Evolutionary conservation across 2,113 vertebrate species (phyloP).

Genomic region (Notarius quadriscutis): DNA sequence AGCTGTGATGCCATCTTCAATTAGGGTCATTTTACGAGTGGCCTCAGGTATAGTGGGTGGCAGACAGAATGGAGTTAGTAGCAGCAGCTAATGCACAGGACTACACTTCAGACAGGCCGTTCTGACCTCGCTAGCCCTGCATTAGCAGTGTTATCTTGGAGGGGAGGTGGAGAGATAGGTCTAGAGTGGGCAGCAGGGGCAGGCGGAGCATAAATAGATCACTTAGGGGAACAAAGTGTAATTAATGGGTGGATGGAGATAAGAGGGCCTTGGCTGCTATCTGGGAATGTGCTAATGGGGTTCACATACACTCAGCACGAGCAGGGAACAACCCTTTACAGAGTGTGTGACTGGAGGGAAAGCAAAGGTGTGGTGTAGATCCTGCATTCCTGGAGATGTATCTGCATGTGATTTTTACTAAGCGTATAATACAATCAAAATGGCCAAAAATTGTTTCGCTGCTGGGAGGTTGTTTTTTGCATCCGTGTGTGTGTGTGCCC

Average conservation of each 20-base stretch:
- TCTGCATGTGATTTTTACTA: neutral
- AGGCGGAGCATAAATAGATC: conserved; percentile 80
- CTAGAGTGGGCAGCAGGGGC: conserved; percentile 68
- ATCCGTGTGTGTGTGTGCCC: conserved; percentile 2
- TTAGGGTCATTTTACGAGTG: conserved; percentile 47
- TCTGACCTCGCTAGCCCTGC: conserved; percentile 64
- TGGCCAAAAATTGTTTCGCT: neutral
- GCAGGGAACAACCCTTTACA: conserved; percentile 61
- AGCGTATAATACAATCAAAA: neutral
- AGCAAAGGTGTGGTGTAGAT: conserved; percentile 22
- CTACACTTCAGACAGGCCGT: conserved; percentile 53
- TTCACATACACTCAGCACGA: conserved; percentile 75
- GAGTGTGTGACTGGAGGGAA: conserved; percentile 37
- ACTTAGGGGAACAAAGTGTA: conserved; percentile 85
- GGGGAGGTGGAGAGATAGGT: conserved; percentile 69
- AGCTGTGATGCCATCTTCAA: conserved; percentile 45
- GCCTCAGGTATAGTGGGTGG: conserved; percentile 45
- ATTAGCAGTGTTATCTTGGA: conserved; percentile 52
- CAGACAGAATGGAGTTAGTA: conserved; percentile 41
- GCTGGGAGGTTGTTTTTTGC: neutral
- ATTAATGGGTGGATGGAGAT: conserved; percentile 80
- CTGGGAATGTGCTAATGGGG: conserved; percentile 82
- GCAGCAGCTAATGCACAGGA: conserved; percentile 55
- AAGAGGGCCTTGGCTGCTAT: conserved; percentile 76
- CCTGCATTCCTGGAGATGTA: neutral